Conservation (phyloP, 2,888 invertebrate genomes). For the Clistopyga incitator region DNA sequence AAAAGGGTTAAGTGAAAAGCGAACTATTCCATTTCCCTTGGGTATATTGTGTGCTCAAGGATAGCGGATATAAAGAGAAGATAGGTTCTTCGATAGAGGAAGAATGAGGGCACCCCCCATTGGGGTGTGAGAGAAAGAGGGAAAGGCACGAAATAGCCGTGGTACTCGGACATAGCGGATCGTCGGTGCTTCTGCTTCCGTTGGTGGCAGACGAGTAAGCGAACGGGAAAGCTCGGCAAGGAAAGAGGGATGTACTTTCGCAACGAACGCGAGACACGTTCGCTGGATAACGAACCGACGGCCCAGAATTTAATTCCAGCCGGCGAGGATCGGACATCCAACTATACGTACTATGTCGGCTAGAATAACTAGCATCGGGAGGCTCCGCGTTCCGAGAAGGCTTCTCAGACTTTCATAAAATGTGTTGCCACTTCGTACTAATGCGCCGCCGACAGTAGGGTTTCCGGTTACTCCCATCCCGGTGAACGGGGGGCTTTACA, state of each 20-base stretch:
- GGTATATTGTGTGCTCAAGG: conserved; percentile 39
- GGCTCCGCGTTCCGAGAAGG: conserved; percentile 4
- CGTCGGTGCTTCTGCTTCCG: conserved; percentile 24
- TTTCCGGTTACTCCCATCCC: conserved; percentile 35
- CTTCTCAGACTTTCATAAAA: conserved; percentile 48
- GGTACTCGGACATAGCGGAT: conserved; percentile 53
- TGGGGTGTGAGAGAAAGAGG: conserved; percentile 25
- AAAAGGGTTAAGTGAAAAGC: conserved; percentile 15
- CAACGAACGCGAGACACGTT: conserved; percentile 69
- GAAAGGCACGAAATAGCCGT: conserved; percentile 30
- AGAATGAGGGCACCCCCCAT: conserved; percentile 59
- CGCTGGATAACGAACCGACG: conserved; percentile 69
- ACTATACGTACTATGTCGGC: conserved; percentile 1
- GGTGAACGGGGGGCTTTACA: conserved; percentile 5
- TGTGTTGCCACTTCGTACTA: conserved; percentile 23
- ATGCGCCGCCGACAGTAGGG: not conserved
- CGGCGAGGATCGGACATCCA: conserved; percentile 56
- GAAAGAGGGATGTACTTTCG: conserved; percentile 61
- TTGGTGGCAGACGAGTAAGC: conserved; percentile 36
- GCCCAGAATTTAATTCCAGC: conserved; percentile 69
- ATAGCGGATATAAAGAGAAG: conserved; percentile 46
- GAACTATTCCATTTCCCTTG: conserved; percentile 60
- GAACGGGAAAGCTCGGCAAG: conserved; percentile 17
- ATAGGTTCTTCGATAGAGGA: conserved; percentile 61
- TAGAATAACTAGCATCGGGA: conserved; percentile 9